Evolutionary conservation across 2,888 invertebrate species (phyloP), one percentile per base, ranked within the genome.

Genomic region (Altica lythri): DNA sequence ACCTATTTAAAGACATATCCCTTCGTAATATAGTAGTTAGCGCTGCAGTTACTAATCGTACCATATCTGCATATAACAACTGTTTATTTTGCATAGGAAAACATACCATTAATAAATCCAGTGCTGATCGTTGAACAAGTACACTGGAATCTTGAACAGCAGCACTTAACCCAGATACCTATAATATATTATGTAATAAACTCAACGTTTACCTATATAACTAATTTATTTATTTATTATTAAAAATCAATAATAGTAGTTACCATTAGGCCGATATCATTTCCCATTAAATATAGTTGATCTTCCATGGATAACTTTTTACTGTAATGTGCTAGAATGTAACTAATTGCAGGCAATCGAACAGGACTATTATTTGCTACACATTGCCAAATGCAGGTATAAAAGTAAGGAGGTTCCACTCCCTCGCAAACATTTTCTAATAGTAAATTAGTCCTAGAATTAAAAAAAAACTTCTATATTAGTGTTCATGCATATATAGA

Each of bases 1-100:
- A 83, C 84, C 89, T 82, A 74, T 95, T 95, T 9, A 95, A 79
- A 18, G 92, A 93, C 90, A 93, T 93, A 72, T 95, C 94, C 56
- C 95, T 79, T 34, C 93, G 78, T 42, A 94, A 77, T 59, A 95
- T 87, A 4, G 86, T 86, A 30, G 83, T 80, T 45, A 93, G 77
- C 17, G 88, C 86, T 51, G 90, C 86, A 16, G 87, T 88, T 4
- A 90, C 84, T 57, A 91, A 76, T 49, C 82, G 80, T 40, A 87
- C 83, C 81, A 89, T 83, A 71, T 92, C 90, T 5, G 81, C 78
- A 63, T 83, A 81, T 9, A 80, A 75, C 42, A 88, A 79, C 69
- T 89, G 88, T 55, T 83, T 85, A 68, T 88, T 89, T 68, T 91
- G 89, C 80, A 93, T 85, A 10, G 93, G 93, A 74, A 94, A 91